phyloP scores from a whole-genome alignment of 2,888 invertebrate genomes.

The Anaspis maculata region DNA sequence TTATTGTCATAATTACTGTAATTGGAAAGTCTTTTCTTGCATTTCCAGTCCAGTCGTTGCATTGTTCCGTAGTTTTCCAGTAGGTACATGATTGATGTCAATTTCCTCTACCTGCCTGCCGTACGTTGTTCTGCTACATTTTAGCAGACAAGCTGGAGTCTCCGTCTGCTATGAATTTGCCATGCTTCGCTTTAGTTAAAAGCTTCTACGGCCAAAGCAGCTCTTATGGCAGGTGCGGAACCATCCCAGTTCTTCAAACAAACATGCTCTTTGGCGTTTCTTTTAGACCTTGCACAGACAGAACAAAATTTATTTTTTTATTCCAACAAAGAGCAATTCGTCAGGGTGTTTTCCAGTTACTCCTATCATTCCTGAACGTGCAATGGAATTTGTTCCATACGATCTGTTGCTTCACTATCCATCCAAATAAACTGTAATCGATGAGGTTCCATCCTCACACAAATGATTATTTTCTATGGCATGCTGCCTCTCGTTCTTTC shows the following conservation, averaged over 20 bases:
- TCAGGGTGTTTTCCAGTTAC: slow-evolving; percentile 17
- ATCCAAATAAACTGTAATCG: slow-evolving; percentile 20
- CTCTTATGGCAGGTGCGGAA: slow-evolving; percentile 19
- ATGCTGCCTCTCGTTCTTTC: background rate
- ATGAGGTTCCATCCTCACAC: slow-evolving; percentile 6
- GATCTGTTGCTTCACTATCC: slow-evolving; percentile 22
- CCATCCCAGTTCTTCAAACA: slow-evolving; percentile 20
- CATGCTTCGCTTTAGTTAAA: slow-evolving; percentile 14
- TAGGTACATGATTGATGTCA: slow-evolving; percentile 18
- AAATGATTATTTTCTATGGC: background rate
- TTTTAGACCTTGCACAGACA: slow-evolving; percentile 14
- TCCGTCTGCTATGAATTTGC: slow-evolving; percentile 16
- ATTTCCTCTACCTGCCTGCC: slow-evolving; percentile 16
- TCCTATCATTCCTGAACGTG: slow-evolving; percentile 18
- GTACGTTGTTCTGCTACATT: slow-evolving; percentile 15
- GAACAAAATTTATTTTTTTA: slow-evolving; percentile 20
- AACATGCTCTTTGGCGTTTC: slow-evolving; percentile 1
- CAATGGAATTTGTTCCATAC: slow-evolving; percentile 18
- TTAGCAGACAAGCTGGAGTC: slow-evolving; percentile 17
- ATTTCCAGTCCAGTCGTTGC: slow-evolving; percentile 1
- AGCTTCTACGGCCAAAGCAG: slow-evolving; percentile 18
- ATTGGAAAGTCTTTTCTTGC: background rate
- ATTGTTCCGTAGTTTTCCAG: slow-evolving; percentile 20
- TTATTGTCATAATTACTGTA: background rate
- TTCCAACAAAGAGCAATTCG: slow-evolving; percentile 15